Conservation (phyloP, 2,797 vertebrate genomes). For the Loris lydekkerianus region DNA sequence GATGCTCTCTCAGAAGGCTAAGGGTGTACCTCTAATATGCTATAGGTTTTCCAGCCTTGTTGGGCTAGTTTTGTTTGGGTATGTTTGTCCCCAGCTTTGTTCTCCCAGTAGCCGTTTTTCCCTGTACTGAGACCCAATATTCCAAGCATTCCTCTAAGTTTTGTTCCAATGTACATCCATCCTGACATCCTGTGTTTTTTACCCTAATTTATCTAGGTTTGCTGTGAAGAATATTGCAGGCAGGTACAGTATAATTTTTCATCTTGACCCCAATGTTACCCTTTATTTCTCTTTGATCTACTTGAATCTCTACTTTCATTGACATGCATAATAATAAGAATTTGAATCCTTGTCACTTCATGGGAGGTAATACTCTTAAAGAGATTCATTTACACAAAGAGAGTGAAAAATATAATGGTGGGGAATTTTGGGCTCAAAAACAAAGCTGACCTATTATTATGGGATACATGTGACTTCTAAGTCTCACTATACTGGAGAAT, state of each 20-base stretch:
- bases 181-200: neutral
- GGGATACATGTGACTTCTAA: neutral
- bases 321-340: neutral
- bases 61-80: neutral
- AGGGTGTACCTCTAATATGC: neutral
- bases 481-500: neutral
- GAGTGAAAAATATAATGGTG: neutral
- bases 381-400: neutral
- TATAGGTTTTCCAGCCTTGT: rapidly evolving
- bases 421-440: neutral
- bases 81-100: too few species aligned
- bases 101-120: neutral
- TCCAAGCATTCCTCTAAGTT: neutral
- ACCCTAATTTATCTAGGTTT: neutral
- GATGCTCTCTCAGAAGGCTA: neutral
- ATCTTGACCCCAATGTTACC: neutral
- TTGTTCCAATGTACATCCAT: neutral
- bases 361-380: neutral
- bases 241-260: neutral
- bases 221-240: neutral
- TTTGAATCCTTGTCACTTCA: neutral
- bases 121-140: neutral
- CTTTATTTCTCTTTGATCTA: neutral
- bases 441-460: neutral
- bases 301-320: neutral